A percentile compares a stretch with the other conserved stretches of the same genome.
These are phyloP conservation scores for Spheniscus mendiculus DNA, from an alignment of 2,113 vertebrate genomes.

Conservation along the genomic window DNA sequence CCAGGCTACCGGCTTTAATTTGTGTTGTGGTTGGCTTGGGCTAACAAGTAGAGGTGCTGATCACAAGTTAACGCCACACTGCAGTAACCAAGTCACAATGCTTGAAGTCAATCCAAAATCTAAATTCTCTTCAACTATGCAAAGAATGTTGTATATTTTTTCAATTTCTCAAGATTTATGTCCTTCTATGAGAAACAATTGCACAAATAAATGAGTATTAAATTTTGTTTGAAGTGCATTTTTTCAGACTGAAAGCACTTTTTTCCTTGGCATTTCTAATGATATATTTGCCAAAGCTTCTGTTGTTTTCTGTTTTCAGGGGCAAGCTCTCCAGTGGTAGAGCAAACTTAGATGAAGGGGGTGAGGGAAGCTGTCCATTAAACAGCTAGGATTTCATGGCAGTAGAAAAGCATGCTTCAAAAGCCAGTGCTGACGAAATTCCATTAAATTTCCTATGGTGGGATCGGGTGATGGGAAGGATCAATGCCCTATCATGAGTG, in stretches of 20 bases:
- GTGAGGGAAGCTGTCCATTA: background rate
- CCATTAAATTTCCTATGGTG: background rate
- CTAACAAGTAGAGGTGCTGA: background rate
- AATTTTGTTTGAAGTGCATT: background rate
- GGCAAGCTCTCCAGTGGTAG: background rate
- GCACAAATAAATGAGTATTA: conserved; percentile 19
- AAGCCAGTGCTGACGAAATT: background rate
- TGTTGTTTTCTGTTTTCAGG: background rate
- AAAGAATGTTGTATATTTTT: conserved; percentile 43
- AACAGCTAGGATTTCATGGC: background rate
- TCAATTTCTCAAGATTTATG: background rate
- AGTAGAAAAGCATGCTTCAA: background rate
- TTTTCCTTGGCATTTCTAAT: background rate
- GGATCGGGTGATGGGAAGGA: background rate
- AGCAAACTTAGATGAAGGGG: background rate
- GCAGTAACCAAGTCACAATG: background rate
- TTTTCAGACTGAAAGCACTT: conserved; percentile 2
- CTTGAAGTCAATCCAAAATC: background rate
- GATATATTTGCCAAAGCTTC: background rate
- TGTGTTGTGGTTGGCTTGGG: background rate
- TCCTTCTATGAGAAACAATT: background rate
- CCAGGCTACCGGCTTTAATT: background rate
- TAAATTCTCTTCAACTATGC: background rate
- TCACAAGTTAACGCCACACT: background rate
- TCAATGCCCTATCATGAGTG: background rate